Evolutionary conservation across 2,113 vertebrate genomes (phyloP).

Genomic region (Datnioides undecimradiatus): DNA sequence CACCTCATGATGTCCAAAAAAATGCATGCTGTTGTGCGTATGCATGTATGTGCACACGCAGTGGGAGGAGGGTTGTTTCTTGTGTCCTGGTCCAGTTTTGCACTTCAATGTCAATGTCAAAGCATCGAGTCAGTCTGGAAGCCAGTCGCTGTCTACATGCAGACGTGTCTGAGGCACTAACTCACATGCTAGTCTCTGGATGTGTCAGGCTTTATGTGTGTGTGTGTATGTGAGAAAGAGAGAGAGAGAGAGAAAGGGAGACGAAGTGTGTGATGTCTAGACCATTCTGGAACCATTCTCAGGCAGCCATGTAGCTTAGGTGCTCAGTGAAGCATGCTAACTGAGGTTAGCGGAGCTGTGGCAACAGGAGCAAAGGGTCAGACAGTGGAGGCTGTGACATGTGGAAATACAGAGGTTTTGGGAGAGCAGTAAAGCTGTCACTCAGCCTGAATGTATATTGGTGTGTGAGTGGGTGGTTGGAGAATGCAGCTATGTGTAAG

Average conservation of each 20-base stretch:
- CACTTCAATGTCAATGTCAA: conserved; percentile 54
- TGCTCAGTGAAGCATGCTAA: conserved; percentile 70
- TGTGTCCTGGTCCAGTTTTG: conserved; percentile 44
- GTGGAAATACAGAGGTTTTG: conserved; percentile 44
- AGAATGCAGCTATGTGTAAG: background rate
- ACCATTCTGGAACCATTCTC: conserved; percentile 44
- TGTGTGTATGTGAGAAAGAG: conserved; percentile 12
- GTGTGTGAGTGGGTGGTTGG: background rate
- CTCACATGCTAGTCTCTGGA: conserved; percentile 50
- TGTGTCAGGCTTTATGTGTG: conserved; percentile 52
- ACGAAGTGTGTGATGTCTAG: conserved; percentile 47
- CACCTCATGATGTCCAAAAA: conserved; percentile 36
- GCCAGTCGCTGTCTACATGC: conserved; percentile 43
- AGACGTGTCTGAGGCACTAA: conserved; percentile 48
- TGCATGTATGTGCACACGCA: conserved; percentile 20
- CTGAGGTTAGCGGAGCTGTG: conserved; percentile 67
- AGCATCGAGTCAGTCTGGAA: conserved; percentile 51
- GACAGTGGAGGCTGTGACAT: conserved; percentile 50
- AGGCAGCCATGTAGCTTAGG: conserved; percentile 63
- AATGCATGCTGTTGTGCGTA: conserved; percentile 26
- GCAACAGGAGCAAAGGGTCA: conserved; percentile 52
- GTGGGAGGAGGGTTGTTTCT: background rate
- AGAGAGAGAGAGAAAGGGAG: background rate
- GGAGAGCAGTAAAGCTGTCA: conserved; percentile 38
- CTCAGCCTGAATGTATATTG: conserved; percentile 16